Evolutionary conservation across 2,888 invertebrate species (phyloP).

Genomic region (Drosophila borborema): DNA sequence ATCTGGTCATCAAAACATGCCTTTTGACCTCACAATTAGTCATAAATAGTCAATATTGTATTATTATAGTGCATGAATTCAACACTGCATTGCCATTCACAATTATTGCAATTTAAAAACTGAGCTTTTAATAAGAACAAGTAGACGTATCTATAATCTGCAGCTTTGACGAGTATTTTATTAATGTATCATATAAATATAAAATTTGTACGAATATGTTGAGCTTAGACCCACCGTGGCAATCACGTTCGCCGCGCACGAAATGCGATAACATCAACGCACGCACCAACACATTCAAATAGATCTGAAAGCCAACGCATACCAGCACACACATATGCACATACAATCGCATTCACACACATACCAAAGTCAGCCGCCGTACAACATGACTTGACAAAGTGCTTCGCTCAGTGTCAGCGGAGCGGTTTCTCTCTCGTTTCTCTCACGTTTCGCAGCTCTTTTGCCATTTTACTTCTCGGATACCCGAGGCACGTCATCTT

Average conservation of each 20-base stretch:
- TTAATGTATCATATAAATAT: neutral
- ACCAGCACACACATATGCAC: conserved; percentile 26
- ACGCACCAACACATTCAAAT: conserved; percentile 26
- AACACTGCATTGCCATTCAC: neutral
- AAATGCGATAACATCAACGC: conserved; percentile 71
- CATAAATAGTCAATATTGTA: conserved; percentile 1
- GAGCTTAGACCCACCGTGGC: conserved; percentile 57
- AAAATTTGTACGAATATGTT: conserved; percentile 4
- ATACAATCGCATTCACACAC: conserved; percentile 13
- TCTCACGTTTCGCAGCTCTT: conserved; percentile 52
- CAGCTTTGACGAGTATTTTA: neutral
- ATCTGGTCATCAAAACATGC: conserved; percentile 27
- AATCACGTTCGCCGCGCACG: conserved; percentile 74
- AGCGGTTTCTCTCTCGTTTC: conserved; percentile 35
- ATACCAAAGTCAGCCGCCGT: conserved; percentile 41
- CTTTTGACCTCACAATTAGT: neutral
- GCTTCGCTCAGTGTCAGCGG: conserved; percentile 35
- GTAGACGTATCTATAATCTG: neutral
- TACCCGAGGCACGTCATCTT: conserved; percentile 44
- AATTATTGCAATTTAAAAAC: neutral
- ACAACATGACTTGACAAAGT: conserved; percentile 54
- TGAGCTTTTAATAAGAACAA: neutral
- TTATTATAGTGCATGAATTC: conserved; percentile 5
- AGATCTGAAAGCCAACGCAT: conserved; percentile 45
- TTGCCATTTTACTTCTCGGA: conserved; percentile 49